Evolutionary conservation across 23 tunicate species (phyloP), one percentile per base, ranked within the genome.

Genomic region (Halocynthia roretzi): DNA sequence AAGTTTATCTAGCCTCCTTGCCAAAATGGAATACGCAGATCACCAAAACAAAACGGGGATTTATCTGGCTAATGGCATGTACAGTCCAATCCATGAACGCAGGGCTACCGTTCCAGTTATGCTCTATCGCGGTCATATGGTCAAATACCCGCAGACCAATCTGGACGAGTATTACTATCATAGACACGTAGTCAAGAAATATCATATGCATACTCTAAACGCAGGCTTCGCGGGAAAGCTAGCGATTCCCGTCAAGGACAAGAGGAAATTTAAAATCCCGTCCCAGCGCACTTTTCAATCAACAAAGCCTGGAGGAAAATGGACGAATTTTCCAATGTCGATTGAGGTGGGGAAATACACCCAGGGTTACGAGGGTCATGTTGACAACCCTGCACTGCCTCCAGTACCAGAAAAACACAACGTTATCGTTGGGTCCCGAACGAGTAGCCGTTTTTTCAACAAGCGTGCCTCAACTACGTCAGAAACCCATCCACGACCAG

Each of bases 131-230:
- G 96, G 96, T 5, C 96, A 89, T 83, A 88, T 83, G 62, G 87
- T 89, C 9, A 84, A 83, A 61, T 50, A 83, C 5, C 88, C 84
- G 18, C 53, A 83, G 62, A 82, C 82, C 15, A 48, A 53, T 74
- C 7, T 14, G 9, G 62, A 74, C 40, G 31, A 40, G 9, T 31
- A 31, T 31, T 74, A 14, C 72, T 79, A 53, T 65, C 80, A 76
- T n/a, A 68, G 83, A 81, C 87, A 81, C 53, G 76, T 82, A 8
- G 96, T 89, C 53, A 85, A 85, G 51, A 72, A 83, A 53, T 89
- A 89, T 68, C 96, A 83, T 40, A 89, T 89, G 96, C 96, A 89
- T 76, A 71, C 87, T 52, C 54, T 89, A 9, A 89, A 89, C 69
- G 77, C 96, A 21, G 96, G 96, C 10, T 89, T 89, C 23, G 71